phyloP scores from a whole-genome alignment of 37 sponge, comb jelly and placozoan genomes.

The Tethya wilhelma region DNA sequence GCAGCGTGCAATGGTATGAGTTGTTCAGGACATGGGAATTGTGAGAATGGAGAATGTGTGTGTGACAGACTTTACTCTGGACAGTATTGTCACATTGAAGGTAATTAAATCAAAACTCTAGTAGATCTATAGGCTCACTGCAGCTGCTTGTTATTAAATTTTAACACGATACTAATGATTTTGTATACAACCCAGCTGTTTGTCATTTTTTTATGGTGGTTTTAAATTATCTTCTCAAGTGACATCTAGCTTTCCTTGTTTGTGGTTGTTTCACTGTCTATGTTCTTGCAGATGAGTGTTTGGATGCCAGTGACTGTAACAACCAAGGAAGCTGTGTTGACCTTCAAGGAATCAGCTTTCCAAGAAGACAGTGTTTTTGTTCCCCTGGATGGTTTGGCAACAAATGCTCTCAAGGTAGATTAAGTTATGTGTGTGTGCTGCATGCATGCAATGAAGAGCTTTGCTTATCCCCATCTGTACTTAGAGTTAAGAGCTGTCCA shows the following conservation, averaged over 20 bases:
- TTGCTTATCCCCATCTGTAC: too few species aligned
- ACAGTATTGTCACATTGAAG: conserved; percentile 51
- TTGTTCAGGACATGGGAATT: conserved; percentile 55
- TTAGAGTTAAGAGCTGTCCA: too few species aligned
- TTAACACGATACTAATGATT: too few species aligned
- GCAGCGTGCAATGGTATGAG: conserved; percentile 19
- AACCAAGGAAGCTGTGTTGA: conserved; percentile 61
- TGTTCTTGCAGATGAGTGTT: conserved; percentile 66
- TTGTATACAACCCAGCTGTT: neutral
- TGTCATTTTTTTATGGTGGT: too few species aligned
- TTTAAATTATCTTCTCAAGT: too few species aligned
- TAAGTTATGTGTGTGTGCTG: too few species aligned
- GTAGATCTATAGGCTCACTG: too few species aligned
- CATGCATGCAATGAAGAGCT: too few species aligned
- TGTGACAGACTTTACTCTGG: conserved; percentile 54
- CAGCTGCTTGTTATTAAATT: too few species aligned
- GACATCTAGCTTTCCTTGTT: neutral
- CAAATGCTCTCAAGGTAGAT: conserved; percentile 41
- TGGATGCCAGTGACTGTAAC: conserved; percentile 50
- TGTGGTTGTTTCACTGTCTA: neutral
- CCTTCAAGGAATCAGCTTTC: conserved; percentile 34
- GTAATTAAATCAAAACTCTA: conserved; percentile 27
- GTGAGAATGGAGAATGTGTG: conserved; percentile 25
- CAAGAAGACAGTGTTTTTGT: conserved; percentile 73
- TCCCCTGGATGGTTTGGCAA: conserved; percentile 64